These are phyloP conservation scores for Tichodroma muraria DNA, from an alignment of 2,113 vertebrate species.

Conservation along the genomic window DNA sequence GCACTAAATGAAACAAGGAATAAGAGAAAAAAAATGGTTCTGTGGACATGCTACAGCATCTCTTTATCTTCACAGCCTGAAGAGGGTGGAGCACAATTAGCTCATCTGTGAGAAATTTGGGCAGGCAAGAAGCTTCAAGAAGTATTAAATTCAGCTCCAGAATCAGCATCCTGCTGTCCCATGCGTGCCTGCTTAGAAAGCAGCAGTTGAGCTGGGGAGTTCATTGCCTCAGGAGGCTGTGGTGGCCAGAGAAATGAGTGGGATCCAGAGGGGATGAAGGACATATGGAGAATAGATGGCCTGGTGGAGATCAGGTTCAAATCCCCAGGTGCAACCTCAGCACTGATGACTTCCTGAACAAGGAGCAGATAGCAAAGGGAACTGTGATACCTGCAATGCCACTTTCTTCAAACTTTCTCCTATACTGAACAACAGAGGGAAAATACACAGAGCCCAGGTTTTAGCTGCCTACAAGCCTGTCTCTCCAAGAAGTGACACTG, in stretches of 20 bases:
- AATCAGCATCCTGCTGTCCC: not conserved
- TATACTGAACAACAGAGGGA: not conserved
- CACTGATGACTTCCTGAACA: not conserved
- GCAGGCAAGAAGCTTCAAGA: not conserved
- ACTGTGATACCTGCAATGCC: not conserved
- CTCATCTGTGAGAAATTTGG: constrained; percentile 24
- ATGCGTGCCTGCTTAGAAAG: not conserved
- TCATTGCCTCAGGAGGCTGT: not conserved
- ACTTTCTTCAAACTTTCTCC: not conserved
- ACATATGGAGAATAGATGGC: fast-evolving
- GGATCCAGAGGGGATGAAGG: not conserved
- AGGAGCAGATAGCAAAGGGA: not conserved
- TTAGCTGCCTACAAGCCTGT: not conserved
- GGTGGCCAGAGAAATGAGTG: not conserved
- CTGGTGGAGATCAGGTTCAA: not conserved
- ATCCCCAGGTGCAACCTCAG: not conserved
- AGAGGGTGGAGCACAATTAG: constrained; percentile 33
- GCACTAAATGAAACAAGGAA: not conserved
- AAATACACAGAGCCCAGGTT: not conserved
- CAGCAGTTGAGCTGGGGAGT: not conserved
- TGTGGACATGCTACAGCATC: constrained; percentile 24
- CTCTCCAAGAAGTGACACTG: not conserved
- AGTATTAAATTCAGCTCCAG: not conserved
- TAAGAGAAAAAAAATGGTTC: not conserved
- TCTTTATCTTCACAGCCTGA: constrained; percentile 39